phyloP scores from a whole-genome alignment of 2,113 vertebrate genomes.

The Athene cunicularia region DNA sequence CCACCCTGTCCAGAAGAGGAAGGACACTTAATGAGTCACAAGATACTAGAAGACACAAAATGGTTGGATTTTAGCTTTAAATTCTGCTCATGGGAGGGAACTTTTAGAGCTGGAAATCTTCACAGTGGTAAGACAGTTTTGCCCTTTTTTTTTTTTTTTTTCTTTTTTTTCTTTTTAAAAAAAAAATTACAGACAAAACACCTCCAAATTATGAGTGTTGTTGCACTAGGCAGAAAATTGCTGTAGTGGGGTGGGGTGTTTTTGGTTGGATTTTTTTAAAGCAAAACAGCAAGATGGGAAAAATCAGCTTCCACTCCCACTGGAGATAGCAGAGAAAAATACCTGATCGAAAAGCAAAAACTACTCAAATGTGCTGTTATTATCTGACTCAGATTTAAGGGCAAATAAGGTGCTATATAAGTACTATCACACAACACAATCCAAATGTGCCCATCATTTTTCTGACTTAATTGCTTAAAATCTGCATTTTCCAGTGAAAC shows the following conservation, averaged over 20 bases:
- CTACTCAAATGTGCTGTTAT: neutral
- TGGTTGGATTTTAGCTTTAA: neutral
- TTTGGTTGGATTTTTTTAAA: neutral
- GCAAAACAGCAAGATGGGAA: neutral
- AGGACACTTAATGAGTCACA: neutral
- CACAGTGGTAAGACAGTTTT: neutral
- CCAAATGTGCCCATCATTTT: neutral
- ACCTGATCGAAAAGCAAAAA: neutral
- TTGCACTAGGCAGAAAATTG: neutral
- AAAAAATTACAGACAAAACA: neutral
- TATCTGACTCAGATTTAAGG: neutral
- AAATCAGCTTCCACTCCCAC: neutral
- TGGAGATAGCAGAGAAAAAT: neutral
- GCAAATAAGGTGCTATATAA: neutral
- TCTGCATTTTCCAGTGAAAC: neutral
- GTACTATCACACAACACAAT: neutral
- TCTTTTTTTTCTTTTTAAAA: too few species aligned
- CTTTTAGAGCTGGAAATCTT: neutral
- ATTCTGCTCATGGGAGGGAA: neutral
- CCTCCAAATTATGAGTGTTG: neutral
- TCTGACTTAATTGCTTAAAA: neutral
- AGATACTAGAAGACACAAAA: neutral
- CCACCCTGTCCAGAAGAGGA: neutral
- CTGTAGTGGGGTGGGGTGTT: neutral
- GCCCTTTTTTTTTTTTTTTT: too few species aligned